Conservation (phyloP, 2,797 vertebrate species). For the Gymnothorax javanicus region DNA sequence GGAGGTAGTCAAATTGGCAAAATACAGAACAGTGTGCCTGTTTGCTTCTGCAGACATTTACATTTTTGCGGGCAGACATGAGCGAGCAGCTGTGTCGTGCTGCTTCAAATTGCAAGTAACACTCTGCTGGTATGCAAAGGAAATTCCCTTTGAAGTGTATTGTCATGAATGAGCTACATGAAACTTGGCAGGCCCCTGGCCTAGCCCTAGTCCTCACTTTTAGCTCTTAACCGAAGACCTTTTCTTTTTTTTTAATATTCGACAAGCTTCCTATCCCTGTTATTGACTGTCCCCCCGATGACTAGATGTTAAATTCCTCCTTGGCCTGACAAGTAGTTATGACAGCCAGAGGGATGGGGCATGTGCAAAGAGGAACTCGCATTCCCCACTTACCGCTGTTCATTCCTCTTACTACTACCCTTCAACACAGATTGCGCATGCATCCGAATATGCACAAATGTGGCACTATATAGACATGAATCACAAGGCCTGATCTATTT, state of each 20-base stretch:
- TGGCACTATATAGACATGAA: conserved; percentile 44
- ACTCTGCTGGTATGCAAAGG: background rate
- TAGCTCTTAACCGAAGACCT: background rate
- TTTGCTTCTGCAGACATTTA: conserved; percentile 13
- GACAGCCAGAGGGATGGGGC: conserved; percentile 25
- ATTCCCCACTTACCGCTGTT: conserved; percentile 22
- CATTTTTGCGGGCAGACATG: background rate
- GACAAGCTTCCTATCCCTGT: conserved; percentile 24
- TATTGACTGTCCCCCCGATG: conserved; percentile 39
- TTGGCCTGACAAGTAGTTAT: conserved; percentile 29
- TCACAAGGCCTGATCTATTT: conserved; percentile 28
- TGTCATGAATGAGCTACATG: background rate
- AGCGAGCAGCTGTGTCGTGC: background rate
- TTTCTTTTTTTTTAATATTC: background rate
- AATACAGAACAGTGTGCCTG: conserved; percentile 31
- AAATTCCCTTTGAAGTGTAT: background rate
- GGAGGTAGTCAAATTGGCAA: conserved; percentile 25
- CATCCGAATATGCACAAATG: conserved; percentile 28
- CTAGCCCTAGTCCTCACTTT: conserved; percentile 16
- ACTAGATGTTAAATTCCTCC: conserved; percentile 53
- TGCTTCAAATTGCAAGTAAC: background rate
- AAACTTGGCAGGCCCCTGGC: background rate
- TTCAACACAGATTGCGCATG: conserved; percentile 17
- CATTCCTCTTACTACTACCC: conserved; percentile 24
- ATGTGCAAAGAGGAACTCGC: conserved; percentile 51